phyloP scores from a whole-genome alignment of 1,140 invertebrate species.

The Heliconius hermathena region DNA sequence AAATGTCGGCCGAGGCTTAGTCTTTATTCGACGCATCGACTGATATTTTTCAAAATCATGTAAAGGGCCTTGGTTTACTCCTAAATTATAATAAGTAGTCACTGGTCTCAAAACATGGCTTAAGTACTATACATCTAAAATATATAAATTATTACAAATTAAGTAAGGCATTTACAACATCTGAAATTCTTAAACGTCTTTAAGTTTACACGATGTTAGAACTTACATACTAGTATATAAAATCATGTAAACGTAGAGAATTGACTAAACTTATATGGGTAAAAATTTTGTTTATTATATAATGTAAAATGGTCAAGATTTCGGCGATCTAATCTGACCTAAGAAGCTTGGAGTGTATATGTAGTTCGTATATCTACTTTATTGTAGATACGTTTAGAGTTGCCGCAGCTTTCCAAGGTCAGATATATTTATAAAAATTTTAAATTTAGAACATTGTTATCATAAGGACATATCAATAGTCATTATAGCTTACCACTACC shows the following conservation, averaged over 20 bases:
- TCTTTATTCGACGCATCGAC: constrained; percentile 55
- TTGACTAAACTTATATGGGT: constrained; percentile 80
- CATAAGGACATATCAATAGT: constrained; percentile 55
- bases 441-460: constrained; percentile 62
- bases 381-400: constrained; percentile 5
- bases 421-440: constrained; percentile 41
- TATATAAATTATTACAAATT: constrained; percentile 82
- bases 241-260: constrained; percentile 78
- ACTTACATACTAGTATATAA: constrained; percentile 49
- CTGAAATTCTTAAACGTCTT: constrained; percentile 76
- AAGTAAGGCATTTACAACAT: constrained; percentile 81
- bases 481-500: constrained; percentile 75
- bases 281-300: constrained; percentile 73
- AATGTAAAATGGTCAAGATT: constrained; percentile 79
- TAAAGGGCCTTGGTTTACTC: constrained; percentile 69
- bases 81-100: constrained; percentile 79
- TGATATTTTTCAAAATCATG: constrained; percentile 63
- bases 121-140: constrained; percentile 82
- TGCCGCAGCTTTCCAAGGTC: constrained; percentile 30
- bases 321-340: constrained; percentile 76
- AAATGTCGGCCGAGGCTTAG: constrained; percentile 68
- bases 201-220: constrained; percentile 77
- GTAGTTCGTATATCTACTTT: constrained; percentile 20
- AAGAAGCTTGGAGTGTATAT: constrained; percentile 53
- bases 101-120: constrained; percentile 81